Conservation (phyloP, 2,113 vertebrate genomes). For the Clarias batrachus region DNA sequence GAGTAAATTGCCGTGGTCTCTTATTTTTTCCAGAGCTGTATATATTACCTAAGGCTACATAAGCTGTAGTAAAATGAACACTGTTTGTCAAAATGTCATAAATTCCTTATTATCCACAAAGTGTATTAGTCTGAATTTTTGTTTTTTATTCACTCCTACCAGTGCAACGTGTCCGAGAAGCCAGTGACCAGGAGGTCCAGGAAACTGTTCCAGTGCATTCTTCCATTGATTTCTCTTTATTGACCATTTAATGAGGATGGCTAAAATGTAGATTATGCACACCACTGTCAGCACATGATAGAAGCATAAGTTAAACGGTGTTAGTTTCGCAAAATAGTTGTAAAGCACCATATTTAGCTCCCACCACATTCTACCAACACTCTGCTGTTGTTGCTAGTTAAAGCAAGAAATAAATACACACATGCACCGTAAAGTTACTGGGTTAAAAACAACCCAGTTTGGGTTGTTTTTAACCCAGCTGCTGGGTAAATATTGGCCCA, state of each 20-base stretch:
- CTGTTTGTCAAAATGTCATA: too few species aligned
- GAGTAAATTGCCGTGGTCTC: too few species aligned
- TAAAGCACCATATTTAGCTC: slow-evolving; percentile 39
- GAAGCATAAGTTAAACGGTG: slow-evolving; percentile 55
- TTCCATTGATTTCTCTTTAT: slow-evolving; percentile 64
- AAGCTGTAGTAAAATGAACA: too few species aligned
- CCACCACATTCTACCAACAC: background rate
- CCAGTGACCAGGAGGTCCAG: slow-evolving; percentile 70
- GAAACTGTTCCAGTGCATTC: slow-evolving; percentile 69
- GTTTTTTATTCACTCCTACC: background rate
- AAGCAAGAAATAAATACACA: too few species aligned
- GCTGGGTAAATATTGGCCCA: too few species aligned
- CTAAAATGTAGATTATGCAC: slow-evolving; percentile 62
- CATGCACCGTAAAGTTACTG: too few species aligned
- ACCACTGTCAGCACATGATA: slow-evolving; percentile 64
- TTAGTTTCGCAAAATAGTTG: background rate
- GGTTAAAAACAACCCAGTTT: too few species aligned
- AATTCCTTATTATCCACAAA: background rate
- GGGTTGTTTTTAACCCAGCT: too few species aligned
- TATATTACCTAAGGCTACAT: too few species aligned
- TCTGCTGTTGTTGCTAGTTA: background rate
- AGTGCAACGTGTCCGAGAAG: background rate
- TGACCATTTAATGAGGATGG: slow-evolving; percentile 67
- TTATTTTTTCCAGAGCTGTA: too few species aligned
- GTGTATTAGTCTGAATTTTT: background rate